Evolutionary conservation across 2,113 vertebrate species (phyloP).

Genomic region (Pelvicachromis taeniatus): DNA sequence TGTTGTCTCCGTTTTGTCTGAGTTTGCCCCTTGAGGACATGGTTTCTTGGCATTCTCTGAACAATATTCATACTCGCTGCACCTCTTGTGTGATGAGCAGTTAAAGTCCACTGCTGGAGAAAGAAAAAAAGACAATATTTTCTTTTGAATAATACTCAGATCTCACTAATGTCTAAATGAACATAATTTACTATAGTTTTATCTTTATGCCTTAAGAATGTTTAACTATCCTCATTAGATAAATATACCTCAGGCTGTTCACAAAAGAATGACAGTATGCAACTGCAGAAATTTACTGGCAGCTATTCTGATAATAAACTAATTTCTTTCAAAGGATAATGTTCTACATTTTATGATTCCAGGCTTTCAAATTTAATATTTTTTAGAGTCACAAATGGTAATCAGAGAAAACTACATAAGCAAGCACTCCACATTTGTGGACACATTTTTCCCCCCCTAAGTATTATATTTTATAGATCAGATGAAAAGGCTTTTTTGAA

Average conservation of each 20-base stretch:
- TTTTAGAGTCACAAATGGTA: background rate
- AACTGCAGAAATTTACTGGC: background rate
- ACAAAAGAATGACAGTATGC: background rate
- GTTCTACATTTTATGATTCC: background rate
- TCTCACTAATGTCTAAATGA: background rate
- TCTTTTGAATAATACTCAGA: background rate
- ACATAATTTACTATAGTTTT: background rate
- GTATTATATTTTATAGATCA: background rate
- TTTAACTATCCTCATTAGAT: background rate
- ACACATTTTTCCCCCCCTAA: background rate
- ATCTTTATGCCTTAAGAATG: background rate
- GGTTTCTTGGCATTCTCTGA: conserved; percentile 18
- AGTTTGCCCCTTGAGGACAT: background rate
- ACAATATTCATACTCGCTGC: background rate
- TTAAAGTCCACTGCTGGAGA: background rate
- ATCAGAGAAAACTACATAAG: background rate
- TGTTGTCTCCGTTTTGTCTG: background rate
- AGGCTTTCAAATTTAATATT: background rate
- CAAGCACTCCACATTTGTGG: background rate
- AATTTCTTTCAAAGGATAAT: background rate
- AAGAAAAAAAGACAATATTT: background rate
- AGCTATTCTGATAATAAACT: background rate
- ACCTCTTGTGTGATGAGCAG: conserved; percentile 30
- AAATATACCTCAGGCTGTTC: background rate
- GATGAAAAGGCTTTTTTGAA: background rate